Evolutionary conservation across 2,113 vertebrate species (phyloP).

Genomic region (Alaudala cheleensis): DNA sequence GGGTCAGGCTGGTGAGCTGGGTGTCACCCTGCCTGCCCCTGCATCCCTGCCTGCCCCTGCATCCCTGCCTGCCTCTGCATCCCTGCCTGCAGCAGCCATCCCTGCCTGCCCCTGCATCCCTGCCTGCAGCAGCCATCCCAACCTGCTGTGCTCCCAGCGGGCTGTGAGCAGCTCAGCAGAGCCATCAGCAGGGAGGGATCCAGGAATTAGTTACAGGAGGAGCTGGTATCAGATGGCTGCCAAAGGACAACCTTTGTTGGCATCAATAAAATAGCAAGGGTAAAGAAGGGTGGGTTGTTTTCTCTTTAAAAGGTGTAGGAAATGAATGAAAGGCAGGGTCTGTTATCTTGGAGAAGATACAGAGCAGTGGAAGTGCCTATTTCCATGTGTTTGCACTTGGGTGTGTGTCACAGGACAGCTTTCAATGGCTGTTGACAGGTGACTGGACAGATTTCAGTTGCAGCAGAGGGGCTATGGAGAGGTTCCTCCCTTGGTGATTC

Average conservation of each 20-base stretch:
- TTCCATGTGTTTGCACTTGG: neutral
- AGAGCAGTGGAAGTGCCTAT: neutral
- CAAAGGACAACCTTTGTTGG: neutral
- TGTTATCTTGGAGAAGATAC: neutral
- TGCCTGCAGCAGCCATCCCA: neutral
- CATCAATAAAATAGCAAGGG: neutral
- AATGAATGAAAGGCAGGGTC: neutral
- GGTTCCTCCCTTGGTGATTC: neutral
- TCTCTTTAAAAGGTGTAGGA: neutral
- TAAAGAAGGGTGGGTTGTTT: neutral
- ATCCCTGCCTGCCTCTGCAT: too few relatives aligned
- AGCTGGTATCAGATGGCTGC: neutral
- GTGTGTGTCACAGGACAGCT: neutral
- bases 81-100: too few relatives aligned
- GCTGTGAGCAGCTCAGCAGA: fast-evolving
- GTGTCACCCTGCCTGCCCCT: too few relatives aligned
- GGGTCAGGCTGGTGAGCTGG: neutral
- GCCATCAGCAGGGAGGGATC: neutral
- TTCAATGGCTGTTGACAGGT: neutral
- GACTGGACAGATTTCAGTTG: neutral
- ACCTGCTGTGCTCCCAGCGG: fast-evolving
- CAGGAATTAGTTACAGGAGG: neutral
- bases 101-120: too few relatives aligned
- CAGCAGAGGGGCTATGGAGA: neutral
- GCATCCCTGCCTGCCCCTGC: too few relatives aligned